phyloP scores from a whole-genome alignment of 2,888 invertebrate genomes.

The Abrostola triplasia region DNA sequence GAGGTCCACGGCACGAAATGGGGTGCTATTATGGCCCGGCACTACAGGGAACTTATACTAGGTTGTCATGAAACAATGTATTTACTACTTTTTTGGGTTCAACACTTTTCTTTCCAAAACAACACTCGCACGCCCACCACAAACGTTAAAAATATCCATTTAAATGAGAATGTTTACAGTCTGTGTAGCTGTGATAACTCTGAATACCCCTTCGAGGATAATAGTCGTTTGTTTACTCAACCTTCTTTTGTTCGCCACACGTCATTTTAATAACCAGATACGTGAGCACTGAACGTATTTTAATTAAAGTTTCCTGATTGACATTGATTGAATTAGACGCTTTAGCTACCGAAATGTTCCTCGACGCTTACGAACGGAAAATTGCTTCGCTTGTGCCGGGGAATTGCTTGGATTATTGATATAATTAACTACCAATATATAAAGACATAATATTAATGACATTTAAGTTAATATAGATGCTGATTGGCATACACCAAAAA shows the following conservation, averaged over 20 bases:
- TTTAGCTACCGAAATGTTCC: constrained; percentile 47
- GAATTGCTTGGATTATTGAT: constrained; percentile 1
- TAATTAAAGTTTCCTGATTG: constrained; percentile 57
- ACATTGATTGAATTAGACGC: constrained; percentile 63
- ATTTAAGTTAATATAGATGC: too few species aligned
- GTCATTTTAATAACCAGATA: constrained; percentile 27
- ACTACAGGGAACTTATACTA: too few species aligned
- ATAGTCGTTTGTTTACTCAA: neutral
- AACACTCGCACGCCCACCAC: neutral
- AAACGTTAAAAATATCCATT: neutral
- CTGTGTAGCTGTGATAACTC: neutral
- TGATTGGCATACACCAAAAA: too few species aligned
- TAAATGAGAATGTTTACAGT: neutral
- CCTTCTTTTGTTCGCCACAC: neutral
- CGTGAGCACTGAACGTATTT: constrained; percentile 27
- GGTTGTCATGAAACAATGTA: too few species aligned
- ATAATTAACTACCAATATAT: too few species aligned
- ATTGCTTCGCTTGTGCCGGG: neutral
- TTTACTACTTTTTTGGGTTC: too few species aligned
- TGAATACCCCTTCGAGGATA: neutral
- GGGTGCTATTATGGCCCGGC: too few species aligned
- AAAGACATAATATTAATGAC: too few species aligned
- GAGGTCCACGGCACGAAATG: too few species aligned
- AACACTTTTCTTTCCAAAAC: too few species aligned
- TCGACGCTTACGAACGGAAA: constrained; percentile 14